Evolutionary conservation across 2,888 invertebrate species (phyloP).

Genomic region (Oeneis ivallda): DNA sequence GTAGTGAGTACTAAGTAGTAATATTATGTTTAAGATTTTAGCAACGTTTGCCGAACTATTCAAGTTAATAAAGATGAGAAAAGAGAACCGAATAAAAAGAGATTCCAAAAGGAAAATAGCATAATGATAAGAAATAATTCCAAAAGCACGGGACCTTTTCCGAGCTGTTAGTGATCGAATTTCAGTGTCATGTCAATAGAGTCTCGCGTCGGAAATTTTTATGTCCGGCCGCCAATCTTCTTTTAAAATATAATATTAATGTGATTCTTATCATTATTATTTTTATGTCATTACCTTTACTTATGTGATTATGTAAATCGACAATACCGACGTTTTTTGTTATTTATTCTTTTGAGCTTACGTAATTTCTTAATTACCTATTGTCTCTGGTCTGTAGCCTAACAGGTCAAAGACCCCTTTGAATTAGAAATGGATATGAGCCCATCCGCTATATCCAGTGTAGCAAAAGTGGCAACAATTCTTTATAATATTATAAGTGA

Average conservation of each 20-base stretch:
- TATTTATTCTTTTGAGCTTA: no score
- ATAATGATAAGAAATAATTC: slow-evolving; percentile 9
- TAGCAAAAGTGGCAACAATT: neutral
- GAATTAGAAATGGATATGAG: neutral
- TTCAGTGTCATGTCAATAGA: slow-evolving; percentile 30
- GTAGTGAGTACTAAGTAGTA: no score
- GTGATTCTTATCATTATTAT: slow-evolving; percentile 7
- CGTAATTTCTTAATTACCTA: no score
- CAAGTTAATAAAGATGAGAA: neutral
- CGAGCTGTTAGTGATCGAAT: slow-evolving; percentile 29
- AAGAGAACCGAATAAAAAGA: neutral
- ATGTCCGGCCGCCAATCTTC: slow-evolving; percentile 26
- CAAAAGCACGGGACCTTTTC: slow-evolving; percentile 23
- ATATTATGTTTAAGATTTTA: no score
- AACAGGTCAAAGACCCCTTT: neutral
- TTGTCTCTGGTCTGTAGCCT: no score
- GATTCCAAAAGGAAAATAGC: neutral
- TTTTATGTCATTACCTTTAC: neutral
- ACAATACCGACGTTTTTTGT: no score
- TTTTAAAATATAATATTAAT: slow-evolving; percentile 22
- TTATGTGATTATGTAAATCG: no score
- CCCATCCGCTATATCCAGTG: neutral
- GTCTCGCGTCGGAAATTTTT: slow-evolving; percentile 30
- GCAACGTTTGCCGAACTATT: no score
- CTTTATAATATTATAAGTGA: neutral